These are phyloP conservation scores for Chlamydotis undulata DNA, from an alignment of 2,113 vertebrate species.

Conservation along the genomic window DNA sequence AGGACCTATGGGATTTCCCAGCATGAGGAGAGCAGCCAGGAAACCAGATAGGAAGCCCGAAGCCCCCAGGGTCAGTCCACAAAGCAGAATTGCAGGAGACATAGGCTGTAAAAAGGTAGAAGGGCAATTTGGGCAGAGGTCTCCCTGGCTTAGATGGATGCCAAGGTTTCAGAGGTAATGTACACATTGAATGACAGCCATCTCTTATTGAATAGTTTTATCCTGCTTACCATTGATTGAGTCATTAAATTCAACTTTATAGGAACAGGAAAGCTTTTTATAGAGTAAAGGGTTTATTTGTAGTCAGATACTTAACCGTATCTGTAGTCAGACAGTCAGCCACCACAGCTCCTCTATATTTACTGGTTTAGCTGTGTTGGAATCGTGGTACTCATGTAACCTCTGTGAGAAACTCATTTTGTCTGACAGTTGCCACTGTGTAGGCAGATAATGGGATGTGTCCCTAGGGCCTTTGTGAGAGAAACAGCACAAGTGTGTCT, in stretches of 20 bases:
- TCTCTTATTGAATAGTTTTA: neutral
- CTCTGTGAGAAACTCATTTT: neutral
- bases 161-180: constrained; percentile 65
- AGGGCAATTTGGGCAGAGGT: constrained; percentile 57
- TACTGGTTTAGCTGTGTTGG: neutral
- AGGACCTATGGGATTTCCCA: constrained; percentile 69
- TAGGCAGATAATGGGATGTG: neutral
- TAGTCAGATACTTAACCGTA: neutral
- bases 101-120: constrained; percentile 72
- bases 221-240: neutral
- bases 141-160: constrained; percentile 67
- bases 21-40: constrained; percentile 69
- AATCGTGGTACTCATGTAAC: neutral
- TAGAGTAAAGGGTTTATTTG: neutral
- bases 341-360: neutral
- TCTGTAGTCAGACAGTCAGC: neutral
- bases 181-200: neutral
- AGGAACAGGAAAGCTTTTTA: neutral
- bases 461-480: no score
- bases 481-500: rapidly evolving
- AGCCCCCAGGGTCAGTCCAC: neutral
- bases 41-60: constrained; percentile 52
- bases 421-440: rapidly evolving
- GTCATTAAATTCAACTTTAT: neutral
- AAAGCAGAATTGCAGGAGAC: constrained; percentile 41